Base-by-base conservation (phyloP, 1,140 invertebrate genomes). In the Orius insidiosus region DNA sequence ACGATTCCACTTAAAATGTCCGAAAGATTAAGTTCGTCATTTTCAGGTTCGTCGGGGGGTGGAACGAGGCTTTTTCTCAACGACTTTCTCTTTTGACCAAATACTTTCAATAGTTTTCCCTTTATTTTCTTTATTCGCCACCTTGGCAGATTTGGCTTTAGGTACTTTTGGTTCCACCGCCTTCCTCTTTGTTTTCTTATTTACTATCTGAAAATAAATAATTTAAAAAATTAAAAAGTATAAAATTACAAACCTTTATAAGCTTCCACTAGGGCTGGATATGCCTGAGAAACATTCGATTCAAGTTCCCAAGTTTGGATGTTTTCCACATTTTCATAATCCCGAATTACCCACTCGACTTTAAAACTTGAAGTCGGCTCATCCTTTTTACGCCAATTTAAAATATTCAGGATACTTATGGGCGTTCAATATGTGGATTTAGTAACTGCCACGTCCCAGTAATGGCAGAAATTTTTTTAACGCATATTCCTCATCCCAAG, bases 401-500 rank as follows among this genome's bases (percentile, higher is more conserved):
- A 4, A 4, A 24, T 24, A 24, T 24, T 11, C 35, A 4, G 16
- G 6, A 43, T 11, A 15, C 14, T 36, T 15, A 36, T 11, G n/a
- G n/a, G 14, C 3, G n/a, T 36, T 36, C n/a, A 30, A 43, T 30
- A 34, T 34, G 8, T n/a, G 9, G 14, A 58, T 72, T 60, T 39
- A 62, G 34, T 32, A 78, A 54, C 53, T 78, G 76, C 78, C 78
- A 82, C 80, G 68, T 1, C 78, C 84, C 3, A 80, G 56, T 9
- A 89, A 57, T 0, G 82, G 79, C 45, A 87, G 66, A 50, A 84
- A 75, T 61, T 87, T 87, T 52, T 77, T 71, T 47, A 83, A 74
- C 34, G 76, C 69, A 57, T 86, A 85, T 15, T 74, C 67, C 56
- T 76, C 70, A n/a, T 75, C 69, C 84, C 84, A 89, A 47, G 67